Base-by-base conservation (phyloP, 2,888 invertebrate species). In the Phalera bucephala region DNA sequence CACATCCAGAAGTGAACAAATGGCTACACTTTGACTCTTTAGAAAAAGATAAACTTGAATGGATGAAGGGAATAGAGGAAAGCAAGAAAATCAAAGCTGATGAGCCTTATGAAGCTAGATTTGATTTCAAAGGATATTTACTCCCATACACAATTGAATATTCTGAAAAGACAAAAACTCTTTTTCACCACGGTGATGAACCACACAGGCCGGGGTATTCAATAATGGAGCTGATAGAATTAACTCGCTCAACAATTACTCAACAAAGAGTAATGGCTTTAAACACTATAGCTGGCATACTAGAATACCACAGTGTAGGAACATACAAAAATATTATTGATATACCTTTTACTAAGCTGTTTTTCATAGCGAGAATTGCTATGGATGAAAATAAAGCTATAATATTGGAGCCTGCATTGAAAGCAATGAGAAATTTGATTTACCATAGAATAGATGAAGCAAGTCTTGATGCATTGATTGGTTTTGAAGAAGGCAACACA, bases 181-280 rank as follows among this genome's bases (percentile, higher is more conserved):
- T 99, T 9, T 97, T 97, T 78, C 96, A 98, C 76, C 99, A 99
- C 79, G 98, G 98, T 0, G 95, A 96, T 51, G 98, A 99, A 74
- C 95, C 97, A 4, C 95, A 94, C 44, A 91, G 97, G 43, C 96
- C 98, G 1, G 98, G 98, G 0, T 99, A 98, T 76, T 94, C 97
- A 0, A 75, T 99, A 7, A 95, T 95, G 52, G 99, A 99, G 81
- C 77, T 98, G 0, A 93, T 98, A 59, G 94, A 95, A 45, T 81
- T 98, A 1, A 93, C 94, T 19, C 88, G 94, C 64, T 95, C 95
- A 0, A 91, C 94, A 26, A 91, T 96, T n/a, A 91, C 92, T 10
- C 97, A 97, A 64, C 98, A 99, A 80, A 91, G 97, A 59, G 92
- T 94, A 0, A 90, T 95, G 34, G 96, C 97, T 1, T 86, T 98